Conservation (phyloP, 2,797 vertebrate genomes). For the Hemitrygon akajei region DNA sequence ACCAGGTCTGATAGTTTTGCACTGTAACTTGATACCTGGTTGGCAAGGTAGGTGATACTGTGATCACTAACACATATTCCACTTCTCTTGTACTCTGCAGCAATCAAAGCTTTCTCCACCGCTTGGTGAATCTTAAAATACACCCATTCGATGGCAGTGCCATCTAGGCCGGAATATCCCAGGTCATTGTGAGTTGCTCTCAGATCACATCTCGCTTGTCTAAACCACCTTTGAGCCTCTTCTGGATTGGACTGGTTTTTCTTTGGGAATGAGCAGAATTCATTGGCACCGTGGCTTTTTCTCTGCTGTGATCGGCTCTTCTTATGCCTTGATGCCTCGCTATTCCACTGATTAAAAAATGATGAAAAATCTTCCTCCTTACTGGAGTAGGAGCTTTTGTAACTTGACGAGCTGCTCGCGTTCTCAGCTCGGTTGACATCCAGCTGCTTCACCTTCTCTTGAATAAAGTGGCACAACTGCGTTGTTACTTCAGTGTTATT, state of each 20-base stretch:
- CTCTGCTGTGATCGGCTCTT: conserved; percentile 28
- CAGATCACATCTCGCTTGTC: conserved; percentile 67
- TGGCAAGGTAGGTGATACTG: conserved; percentile 51
- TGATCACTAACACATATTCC: conserved; percentile 44
- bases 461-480: conserved; percentile 61
- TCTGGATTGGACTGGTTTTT: neutral
- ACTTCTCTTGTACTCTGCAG: conserved; percentile 52
- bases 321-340: conserved; percentile 58
- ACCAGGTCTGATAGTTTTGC: conserved; percentile 48
- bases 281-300: neutral
- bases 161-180: conserved; percentile 44
- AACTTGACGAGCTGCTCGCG: neutral
- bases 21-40: conserved; percentile 47
- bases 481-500: conserved; percentile 49
- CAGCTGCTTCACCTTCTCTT: conserved; percentile 52
- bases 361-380: conserved; percentile 36
- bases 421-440: conserved; percentile 39
- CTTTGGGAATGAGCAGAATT: conserved; percentile 56
- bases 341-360: conserved; percentile 57
- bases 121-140: conserved; percentile 70
- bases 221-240: conserved; percentile 65
- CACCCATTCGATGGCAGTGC: conserved; percentile 63
- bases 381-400: conserved; percentile 11
- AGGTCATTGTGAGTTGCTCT: conserved; percentile 54
- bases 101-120: conserved; percentile 66